Conservation (phyloP, 2,113 vertebrate species). For the Aix galericulata region DNA sequence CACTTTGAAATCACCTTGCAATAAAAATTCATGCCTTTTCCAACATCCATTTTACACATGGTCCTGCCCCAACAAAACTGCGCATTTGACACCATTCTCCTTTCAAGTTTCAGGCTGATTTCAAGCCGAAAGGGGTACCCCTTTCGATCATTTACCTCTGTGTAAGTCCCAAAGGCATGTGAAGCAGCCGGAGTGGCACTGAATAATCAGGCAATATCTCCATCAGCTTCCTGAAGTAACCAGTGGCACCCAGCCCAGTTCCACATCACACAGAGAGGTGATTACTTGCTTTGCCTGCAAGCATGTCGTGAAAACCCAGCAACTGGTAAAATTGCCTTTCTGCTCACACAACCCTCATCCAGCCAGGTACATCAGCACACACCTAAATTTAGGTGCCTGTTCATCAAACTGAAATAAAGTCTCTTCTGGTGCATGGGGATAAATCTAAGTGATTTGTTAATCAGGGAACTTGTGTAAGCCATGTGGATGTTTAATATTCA, state of each 20-base stretch:
- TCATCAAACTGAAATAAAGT: not conserved
- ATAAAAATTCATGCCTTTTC: not conserved
- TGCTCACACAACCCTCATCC: not conserved
- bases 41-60: not conserved
- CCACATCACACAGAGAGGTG: not conserved
- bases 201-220: not conserved
- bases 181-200: not conserved
- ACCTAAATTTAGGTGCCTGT: not conserved
- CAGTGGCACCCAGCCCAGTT: not conserved
- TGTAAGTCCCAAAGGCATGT: not conserved
- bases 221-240: not conserved
- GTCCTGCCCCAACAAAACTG: not conserved
- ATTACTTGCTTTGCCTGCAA: not conserved
- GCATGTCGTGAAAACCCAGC: not conserved
- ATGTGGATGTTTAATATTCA: conserved; percentile 22
- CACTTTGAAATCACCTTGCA: not conserved
- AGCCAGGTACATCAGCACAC: not conserved
- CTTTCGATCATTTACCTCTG: not conserved
- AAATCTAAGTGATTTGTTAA: not conserved
- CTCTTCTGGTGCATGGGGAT: not conserved
- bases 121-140: not conserved
- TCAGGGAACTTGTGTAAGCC: not conserved
- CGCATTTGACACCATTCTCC: not conserved
- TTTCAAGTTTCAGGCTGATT: not conserved
- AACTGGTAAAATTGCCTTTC: not conserved